These are phyloP conservation scores for Falco cherrug DNA, from an alignment of 2,797 vertebrate genomes.

Conservation along the genomic window DNA sequence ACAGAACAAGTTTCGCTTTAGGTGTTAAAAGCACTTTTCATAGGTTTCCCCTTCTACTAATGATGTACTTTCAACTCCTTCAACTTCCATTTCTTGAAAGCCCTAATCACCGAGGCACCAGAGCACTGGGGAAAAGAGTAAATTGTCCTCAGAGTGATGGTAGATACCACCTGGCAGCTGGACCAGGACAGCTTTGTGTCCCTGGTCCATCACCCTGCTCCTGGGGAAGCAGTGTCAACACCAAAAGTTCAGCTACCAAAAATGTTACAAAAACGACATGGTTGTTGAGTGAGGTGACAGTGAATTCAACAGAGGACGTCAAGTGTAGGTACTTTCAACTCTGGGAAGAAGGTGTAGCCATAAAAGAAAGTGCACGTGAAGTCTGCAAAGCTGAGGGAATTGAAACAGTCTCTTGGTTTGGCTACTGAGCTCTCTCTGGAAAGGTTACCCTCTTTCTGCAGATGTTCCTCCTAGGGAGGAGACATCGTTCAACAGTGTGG, in stretches of 20 bases:
- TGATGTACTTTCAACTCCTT: not conserved
- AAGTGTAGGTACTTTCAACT: not conserved
- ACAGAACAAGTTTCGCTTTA: not conserved
- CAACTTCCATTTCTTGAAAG: not conserved
- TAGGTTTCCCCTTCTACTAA: not conserved
- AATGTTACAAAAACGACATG: not conserved
- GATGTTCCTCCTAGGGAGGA: not conserved
- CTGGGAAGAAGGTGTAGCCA: not conserved
- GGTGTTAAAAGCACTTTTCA: constrained; percentile 35
- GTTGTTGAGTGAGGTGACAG: not conserved
- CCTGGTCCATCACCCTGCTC: not conserved
- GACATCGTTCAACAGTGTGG: not conserved
- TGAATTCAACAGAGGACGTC: not conserved
- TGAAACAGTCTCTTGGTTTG: not conserved
- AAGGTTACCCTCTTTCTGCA: not conserved
- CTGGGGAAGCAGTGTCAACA: not conserved
- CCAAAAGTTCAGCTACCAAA: not conserved
- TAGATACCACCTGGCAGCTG: not conserved
- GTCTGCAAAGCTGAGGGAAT: not conserved
- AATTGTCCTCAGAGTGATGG: not conserved
- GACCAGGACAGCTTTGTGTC: not conserved
- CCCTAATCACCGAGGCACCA: not conserved
- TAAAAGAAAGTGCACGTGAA: not conserved
- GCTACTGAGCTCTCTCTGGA: not conserved
- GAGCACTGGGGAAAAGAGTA: not conserved